Conservation (phyloP, 2,888 invertebrate genomes). For the Seladonia tumulorum region DNA sequence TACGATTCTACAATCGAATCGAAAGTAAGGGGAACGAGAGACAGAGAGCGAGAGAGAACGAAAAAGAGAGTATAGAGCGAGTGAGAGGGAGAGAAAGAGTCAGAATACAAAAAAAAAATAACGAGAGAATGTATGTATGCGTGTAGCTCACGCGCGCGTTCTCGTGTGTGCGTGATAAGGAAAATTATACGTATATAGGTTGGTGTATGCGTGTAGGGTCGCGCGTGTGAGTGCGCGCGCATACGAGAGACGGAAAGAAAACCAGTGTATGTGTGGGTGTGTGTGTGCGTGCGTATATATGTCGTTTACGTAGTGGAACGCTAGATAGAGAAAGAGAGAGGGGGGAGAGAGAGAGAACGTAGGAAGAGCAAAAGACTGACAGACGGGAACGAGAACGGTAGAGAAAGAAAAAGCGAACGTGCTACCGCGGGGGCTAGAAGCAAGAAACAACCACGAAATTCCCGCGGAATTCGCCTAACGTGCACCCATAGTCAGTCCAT, state of each 20-base stretch:
- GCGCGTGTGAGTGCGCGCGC: constrained; percentile 12
- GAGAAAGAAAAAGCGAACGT: constrained; percentile 47
- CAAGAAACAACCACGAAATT: constrained; percentile 50
- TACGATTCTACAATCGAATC: constrained; percentile 51
- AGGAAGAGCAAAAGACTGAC: constrained; percentile 39
- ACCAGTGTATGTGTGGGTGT: constrained; percentile 12
- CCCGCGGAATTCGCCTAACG: constrained; percentile 65
- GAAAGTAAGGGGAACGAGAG: constrained; percentile 38
- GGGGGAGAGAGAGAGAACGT: constrained; percentile 36
- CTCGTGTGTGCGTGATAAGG: constrained; percentile 33
- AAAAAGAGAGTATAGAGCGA: neutral
- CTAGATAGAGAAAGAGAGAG: neutral
- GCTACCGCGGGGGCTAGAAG: constrained; percentile 14
- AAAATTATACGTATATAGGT: constrained; percentile 29
- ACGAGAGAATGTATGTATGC: constrained; percentile 6
- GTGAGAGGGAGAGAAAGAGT: neutral
- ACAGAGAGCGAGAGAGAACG: neutral
- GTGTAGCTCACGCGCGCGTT: constrained; percentile 8
- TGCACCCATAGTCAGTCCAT: constrained; percentile 44
- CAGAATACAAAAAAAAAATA: neutral
- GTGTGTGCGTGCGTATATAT: constrained; percentile 20
- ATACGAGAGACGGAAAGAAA: constrained; percentile 11
- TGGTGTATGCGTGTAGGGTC: neutral
- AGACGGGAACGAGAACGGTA: constrained; percentile 26
- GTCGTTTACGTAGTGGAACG: constrained; percentile 37